Conservation (phyloP, 2,888 invertebrate genomes). For the Stramonita haemastoma region DNA sequence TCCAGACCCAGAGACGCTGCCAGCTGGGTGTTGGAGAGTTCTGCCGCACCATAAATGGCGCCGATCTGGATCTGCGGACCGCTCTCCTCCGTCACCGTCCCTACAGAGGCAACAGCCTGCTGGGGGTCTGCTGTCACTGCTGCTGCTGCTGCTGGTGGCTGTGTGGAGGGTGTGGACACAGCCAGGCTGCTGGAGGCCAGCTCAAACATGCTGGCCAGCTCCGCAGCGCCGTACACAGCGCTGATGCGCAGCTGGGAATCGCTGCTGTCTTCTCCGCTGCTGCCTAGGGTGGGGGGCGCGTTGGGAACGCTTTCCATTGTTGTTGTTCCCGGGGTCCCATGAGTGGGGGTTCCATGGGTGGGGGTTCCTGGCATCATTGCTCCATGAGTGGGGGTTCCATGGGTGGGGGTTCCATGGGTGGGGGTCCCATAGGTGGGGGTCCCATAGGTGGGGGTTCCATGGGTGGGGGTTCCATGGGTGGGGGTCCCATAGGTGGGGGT, state of each 20-base stretch:
- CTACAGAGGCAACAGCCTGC: background rate
- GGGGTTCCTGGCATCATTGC: background rate
- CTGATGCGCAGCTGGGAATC: slow-evolving; percentile 19
- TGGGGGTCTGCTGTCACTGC: background rate
- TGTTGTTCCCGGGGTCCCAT: background rate
- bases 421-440: background rate
- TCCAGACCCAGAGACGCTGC: slow-evolving; percentile 34
- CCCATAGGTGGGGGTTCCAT: background rate
- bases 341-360: background rate
- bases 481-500: background rate
- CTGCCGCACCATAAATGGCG: slow-evolving; percentile 33
- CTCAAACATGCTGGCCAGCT: slow-evolving; percentile 20
- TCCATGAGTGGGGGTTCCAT: background rate
- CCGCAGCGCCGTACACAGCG: slow-evolving; percentile 35
- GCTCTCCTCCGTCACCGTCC: background rate
- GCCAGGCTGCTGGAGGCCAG: background rate
- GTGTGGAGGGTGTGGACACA: background rate
- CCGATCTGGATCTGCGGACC: slow-evolving; percentile 19
- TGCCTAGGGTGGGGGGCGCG: no score
- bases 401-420: background rate
- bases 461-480: background rate
- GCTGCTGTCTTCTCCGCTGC: background rate
- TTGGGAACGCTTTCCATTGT: background rate
- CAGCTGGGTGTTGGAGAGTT: slow-evolving; percentile 31
- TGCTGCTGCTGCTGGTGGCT: background rate